phyloP scores from a whole-genome alignment of 2,113 vertebrate genomes.

The Mus spicilegus region DNA sequence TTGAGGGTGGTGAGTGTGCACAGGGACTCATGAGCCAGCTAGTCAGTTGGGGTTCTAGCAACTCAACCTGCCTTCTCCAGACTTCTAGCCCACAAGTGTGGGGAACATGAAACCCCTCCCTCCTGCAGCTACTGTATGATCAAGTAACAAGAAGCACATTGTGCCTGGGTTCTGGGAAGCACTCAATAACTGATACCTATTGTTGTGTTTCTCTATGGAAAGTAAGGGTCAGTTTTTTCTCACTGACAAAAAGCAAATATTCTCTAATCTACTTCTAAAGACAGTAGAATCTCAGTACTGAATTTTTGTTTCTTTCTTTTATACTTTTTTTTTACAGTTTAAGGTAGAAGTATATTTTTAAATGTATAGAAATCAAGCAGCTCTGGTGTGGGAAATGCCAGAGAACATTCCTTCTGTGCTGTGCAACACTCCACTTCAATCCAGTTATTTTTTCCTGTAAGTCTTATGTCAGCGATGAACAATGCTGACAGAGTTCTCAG shows the following conservation, averaged over 20 bases:
- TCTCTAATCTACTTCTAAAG: conserved; percentile 50
- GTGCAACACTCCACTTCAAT: background rate
- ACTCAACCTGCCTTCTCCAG: background rate
- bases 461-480: background rate
- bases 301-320: conserved; percentile 26
- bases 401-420: background rate
- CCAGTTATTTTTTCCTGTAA: background rate
- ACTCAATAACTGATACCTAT: background rate
- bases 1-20: background rate
- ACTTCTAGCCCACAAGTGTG: background rate
- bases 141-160: background rate
- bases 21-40: background rate
- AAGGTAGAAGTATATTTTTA: background rate
- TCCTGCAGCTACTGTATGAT: background rate
- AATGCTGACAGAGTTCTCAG: background rate
- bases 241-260: background rate
- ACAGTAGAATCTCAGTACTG: conserved; percentile 4
- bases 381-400: background rate
- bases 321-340: background rate
- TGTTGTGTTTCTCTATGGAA: background rate
- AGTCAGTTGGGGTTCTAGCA: background rate
- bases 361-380: background rate
- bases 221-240: background rate
- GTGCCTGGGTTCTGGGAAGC: background rate
- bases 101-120: background rate